Evolutionary conservation across 2,888 invertebrate species (phyloP).

Genomic region (Melieria picta): DNA sequence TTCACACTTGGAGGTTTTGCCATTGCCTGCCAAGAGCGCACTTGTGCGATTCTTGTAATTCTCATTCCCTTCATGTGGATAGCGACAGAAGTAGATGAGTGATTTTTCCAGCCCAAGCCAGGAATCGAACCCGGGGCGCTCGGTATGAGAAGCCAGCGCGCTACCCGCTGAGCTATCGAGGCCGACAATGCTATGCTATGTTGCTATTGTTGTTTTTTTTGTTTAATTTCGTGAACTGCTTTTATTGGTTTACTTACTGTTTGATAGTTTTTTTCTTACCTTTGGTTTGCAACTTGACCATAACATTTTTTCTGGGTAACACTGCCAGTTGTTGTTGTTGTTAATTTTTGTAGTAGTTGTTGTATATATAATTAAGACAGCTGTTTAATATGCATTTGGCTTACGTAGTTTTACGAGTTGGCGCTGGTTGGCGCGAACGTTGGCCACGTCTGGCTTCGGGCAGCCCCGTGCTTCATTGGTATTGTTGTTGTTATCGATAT

Average conservation of each 20-base stretch:
- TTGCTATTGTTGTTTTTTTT: neutral
- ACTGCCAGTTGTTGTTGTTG: neutral
- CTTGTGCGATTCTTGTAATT: too few relatives aligned
- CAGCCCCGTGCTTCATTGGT: conserved; percentile 27
- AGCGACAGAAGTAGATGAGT: too few relatives aligned
- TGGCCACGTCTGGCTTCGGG: conserved; percentile 8
- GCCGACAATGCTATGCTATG: too few relatives aligned
- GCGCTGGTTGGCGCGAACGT: neutral
- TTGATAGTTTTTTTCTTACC: neutral
- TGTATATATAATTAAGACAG: conserved; percentile 27
- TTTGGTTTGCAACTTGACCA: neutral
- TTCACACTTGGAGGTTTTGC: too few relatives aligned
- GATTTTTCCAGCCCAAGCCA: too few relatives aligned
- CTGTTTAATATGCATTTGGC: conserved; percentile 35
- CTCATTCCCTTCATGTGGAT: too few relatives aligned
- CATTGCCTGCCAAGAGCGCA: too few relatives aligned
- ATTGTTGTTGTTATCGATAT: conserved; percentile 32
- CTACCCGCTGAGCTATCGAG: too few relatives aligned
- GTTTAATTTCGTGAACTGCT: neutral
- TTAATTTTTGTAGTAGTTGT: neutral
- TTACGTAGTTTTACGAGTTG: conserved; percentile 4
- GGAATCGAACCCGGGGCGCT: too few relatives aligned
- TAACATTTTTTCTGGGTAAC: too few relatives aligned
- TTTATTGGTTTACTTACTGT: neutral
- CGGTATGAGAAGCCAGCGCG: too few relatives aligned